Conservation (phyloP, 2,888 invertebrate genomes). For the Graphium colonna region DNA sequence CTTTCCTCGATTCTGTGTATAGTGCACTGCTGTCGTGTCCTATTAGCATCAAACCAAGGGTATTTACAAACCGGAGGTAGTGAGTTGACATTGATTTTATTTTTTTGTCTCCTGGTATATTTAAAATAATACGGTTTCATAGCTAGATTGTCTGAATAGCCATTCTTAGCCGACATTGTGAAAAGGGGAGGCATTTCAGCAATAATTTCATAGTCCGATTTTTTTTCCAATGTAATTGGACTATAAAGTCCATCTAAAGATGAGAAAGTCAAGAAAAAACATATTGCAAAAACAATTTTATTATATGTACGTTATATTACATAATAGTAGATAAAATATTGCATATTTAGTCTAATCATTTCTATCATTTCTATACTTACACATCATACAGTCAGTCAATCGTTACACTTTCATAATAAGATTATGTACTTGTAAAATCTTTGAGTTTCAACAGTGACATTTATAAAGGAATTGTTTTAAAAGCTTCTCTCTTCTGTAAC, state of each 20-base stretch:
- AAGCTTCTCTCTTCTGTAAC: slow-evolving; percentile 13
- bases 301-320: slow-evolving; percentile 49
- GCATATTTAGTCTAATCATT: slow-evolving; percentile 37
- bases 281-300: slow-evolving; percentile 46
- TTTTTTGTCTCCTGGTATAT: too few relatives aligned
- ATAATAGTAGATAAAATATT: slow-evolving; percentile 47
- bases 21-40: too few relatives aligned
- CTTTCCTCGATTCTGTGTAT: too few relatives aligned
- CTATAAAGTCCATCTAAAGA: too few relatives aligned
- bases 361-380: slow-evolving; percentile 36
- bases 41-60: too few relatives aligned
- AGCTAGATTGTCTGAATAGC: too few relatives aligned
- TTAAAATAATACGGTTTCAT: too few relatives aligned
- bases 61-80: too few relatives aligned
- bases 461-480: slow-evolving; percentile 3
- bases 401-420: slow-evolving; percentile 27
- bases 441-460: slow-evolving; percentile 5
- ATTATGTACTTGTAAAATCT: slow-evolving; percentile 11
- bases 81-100: too few relatives aligned
- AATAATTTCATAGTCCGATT: slow-evolving; percentile 2
- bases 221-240: too few relatives aligned
- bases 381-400: slow-evolving; percentile 38
- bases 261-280: slow-evolving; percentile 36
- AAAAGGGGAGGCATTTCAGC: neutral
- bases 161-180: neutral